Conservation (phyloP, 2,797 vertebrate species). For the Selene dorsalis region DNA sequence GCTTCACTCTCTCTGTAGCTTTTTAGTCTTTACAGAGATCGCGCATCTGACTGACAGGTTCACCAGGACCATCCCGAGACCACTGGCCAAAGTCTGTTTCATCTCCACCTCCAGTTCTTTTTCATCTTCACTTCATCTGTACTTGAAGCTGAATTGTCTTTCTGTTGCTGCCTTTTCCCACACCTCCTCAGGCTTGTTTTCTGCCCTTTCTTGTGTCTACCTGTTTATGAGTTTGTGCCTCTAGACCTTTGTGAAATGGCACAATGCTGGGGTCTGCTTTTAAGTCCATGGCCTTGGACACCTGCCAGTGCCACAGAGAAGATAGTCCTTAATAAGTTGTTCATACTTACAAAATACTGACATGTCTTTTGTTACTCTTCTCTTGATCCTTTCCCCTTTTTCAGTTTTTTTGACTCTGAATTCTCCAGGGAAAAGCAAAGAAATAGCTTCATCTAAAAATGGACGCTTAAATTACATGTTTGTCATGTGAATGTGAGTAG, state of each 20-base stretch:
- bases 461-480: slow-evolving; percentile 9
- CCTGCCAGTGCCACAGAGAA: slow-evolving; percentile 9
- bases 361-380: slow-evolving; percentile 36
- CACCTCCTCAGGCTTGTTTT: neutral
- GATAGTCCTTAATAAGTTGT: slow-evolving; percentile 34
- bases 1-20: neutral
- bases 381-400: neutral
- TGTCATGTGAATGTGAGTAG: slow-evolving; percentile 14
- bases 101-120: neutral
- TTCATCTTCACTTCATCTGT: neutral
- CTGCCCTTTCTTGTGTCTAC: neutral
- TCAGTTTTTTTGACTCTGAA: neutral
- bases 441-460: slow-evolving; percentile 27
- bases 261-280: slow-evolving; percentile 42
- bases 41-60: neutral
- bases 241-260: slow-evolving; percentile 26
- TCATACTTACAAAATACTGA: slow-evolving; percentile 11
- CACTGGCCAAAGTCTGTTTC: neutral
- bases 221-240: slow-evolving; percentile 3
- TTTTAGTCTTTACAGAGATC: neutral
- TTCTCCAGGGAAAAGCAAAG: slow-evolving; percentile 13
- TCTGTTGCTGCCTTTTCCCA: neutral
- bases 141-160: slow-evolving; percentile 7
- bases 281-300: slow-evolving; percentile 26
- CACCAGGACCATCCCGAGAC: neutral